phyloP scores from a whole-genome alignment of 2,888 invertebrate genomes.

The Halocaridina rubra region DNA sequence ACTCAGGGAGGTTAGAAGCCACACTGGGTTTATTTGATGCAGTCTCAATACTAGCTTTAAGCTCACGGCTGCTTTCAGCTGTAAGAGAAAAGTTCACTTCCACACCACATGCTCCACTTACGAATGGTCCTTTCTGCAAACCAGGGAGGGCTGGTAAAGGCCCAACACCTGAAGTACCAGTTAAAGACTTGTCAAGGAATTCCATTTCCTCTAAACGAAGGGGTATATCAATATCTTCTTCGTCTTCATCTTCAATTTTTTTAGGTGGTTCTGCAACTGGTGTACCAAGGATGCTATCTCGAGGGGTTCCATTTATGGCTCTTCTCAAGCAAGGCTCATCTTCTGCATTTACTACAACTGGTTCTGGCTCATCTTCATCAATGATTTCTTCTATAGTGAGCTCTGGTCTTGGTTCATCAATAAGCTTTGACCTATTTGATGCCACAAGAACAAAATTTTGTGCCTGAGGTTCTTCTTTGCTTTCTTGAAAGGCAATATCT shows the following conservation, averaged over 20 bases:
- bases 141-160: conserved; percentile 27
- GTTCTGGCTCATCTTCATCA: conserved; percentile 15
- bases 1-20: conserved; percentile 52
- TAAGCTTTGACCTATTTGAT: conserved; percentile 40
- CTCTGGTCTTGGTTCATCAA: conserved; percentile 38
- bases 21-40: conserved; percentile 40
- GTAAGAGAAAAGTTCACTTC: conserved; percentile 37
- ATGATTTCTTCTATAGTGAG: not conserved
- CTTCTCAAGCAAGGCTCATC: conserved; percentile 43
- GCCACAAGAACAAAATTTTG: conserved; percentile 45
- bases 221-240: not conserved
- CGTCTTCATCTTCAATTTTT: conserved; percentile 1
- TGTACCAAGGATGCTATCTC: conserved; percentile 3
- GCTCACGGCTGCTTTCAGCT: conserved; percentile 21
- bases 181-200: conserved; percentile 22
- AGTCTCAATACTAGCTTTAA: conserved; percentile 47
- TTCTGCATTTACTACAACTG: not conserved
- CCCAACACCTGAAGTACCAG: conserved; percentile 17
- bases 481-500: not conserved
- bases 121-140: conserved; percentile 29
- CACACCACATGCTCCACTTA: conserved; percentile 55
- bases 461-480: not conserved
- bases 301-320: conserved; percentile 22
- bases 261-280: conserved; percentile 6
- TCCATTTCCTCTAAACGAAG: conserved; percentile 29